These are phyloP conservation scores for Oryzias melastigma DNA, from an alignment of 2,113 vertebrate species.

Conservation along the genomic window DNA sequence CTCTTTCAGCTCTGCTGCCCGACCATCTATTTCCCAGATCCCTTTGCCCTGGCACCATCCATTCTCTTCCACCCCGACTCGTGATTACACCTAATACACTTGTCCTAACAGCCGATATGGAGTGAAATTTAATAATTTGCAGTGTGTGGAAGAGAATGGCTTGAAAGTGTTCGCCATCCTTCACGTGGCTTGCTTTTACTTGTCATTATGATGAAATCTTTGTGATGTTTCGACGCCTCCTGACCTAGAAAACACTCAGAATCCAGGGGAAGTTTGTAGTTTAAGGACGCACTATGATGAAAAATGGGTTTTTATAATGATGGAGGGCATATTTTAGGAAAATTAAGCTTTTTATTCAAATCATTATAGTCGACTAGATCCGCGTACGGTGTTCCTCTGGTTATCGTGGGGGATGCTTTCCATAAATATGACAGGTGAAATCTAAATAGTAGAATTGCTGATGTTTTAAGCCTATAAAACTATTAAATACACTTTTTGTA, in stretches of 20 bases:
- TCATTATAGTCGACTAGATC: no score
- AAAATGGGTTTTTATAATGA: no score
- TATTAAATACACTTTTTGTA: no score
- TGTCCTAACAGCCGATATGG: conserved; percentile 32
- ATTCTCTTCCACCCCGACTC: conserved; percentile 22
- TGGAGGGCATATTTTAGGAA: no score
- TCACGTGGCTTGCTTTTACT: conserved; percentile 9
- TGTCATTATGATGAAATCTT: conserved; percentile 32
- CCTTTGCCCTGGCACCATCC: conserved; percentile 18
- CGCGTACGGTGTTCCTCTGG: no score
- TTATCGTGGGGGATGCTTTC: no score
- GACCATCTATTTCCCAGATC: conserved; percentile 45
- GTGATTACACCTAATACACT: conserved; percentile 30
- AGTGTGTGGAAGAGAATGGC: conserved; percentile 1
- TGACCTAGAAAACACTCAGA: conserved; percentile 46
- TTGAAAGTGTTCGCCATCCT: conserved; percentile 4
- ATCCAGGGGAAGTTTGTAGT: conserved; percentile 20
- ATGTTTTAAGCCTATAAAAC: no score
- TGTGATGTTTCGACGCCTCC: conserved; percentile 13
- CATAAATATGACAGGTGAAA: no score
- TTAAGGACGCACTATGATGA: conserved; percentile 23
- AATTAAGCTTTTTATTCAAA: no score
- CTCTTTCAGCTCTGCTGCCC: conserved; percentile 40
- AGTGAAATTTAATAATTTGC: conserved; percentile 29
- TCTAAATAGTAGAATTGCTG: no score